Conservation (phyloP, 2,113 vertebrate species). For the Dromaius novaehollandiae region DNA sequence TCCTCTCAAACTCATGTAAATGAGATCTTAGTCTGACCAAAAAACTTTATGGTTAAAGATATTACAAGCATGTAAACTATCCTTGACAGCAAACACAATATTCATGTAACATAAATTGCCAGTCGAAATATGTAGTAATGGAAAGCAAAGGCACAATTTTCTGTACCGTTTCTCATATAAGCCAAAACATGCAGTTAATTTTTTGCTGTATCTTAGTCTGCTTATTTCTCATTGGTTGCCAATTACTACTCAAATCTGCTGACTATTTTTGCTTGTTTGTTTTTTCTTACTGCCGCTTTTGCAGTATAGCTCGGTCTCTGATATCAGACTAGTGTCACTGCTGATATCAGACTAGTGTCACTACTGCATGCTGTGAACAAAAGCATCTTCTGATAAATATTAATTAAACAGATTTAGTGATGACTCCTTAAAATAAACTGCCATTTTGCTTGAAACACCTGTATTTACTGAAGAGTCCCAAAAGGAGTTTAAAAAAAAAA, state of each 20-base stretch:
- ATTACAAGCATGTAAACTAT: not conserved
- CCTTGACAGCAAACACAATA: not conserved
- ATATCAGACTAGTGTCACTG: not conserved
- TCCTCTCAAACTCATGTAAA: not conserved
- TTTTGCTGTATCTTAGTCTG: not conserved
- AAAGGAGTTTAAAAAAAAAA: not conserved
- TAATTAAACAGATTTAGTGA: not conserved
- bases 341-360: not conserved
- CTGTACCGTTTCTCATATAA: not conserved
- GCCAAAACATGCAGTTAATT: not conserved
- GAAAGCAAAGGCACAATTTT: not conserved
- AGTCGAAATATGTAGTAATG: not conserved
- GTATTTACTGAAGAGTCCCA: not conserved
- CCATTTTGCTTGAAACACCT: not conserved
- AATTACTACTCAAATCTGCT: not conserved
- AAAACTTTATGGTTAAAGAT: not conserved
- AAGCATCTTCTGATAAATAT: not conserved
- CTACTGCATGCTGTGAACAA: not conserved
- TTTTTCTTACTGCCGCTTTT: not conserved
- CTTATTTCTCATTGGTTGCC: not conserved
- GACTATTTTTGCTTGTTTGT: not conserved
- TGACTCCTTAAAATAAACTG: not conserved
- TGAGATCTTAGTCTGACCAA: not conserved
- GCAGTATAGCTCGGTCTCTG: not conserved
- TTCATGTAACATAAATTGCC: not conserved